A percentile compares a stretch with the other conserved stretches of the same genome.
Conservation (phyloP, 2,797 vertebrate species). For the Peromyscus aztecus region DNA sequence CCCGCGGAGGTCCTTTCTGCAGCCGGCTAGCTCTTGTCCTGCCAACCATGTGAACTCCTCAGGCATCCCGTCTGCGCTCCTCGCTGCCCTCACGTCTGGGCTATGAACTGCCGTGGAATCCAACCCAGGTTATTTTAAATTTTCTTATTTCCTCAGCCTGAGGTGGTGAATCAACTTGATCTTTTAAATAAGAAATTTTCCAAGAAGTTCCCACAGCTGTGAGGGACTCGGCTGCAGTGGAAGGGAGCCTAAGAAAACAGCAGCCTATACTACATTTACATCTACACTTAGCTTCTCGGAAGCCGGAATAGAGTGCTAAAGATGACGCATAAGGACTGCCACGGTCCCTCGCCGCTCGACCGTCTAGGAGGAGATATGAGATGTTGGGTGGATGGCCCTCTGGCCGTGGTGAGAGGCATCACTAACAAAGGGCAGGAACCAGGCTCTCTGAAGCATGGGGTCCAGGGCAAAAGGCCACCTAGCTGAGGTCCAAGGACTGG, state of each 20-base stretch:
- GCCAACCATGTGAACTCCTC: neutral
- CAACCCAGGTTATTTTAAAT: neutral
- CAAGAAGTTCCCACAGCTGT: neutral
- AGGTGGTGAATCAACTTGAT: neutral
- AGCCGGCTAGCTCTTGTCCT: neutral
- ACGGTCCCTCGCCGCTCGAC: neutral
- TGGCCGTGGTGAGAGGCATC: neutral
- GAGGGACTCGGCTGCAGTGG: neutral
- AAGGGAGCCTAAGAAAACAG: constrained; percentile 14
- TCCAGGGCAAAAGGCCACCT: neutral
- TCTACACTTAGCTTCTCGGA: neutral
- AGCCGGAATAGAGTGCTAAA: neutral
- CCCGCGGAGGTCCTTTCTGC: neutral
- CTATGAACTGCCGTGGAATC: neutral
- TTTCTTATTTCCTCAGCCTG: constrained; percentile 59
- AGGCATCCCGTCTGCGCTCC: neutral
- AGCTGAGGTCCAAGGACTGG: neutral
- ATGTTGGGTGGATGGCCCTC: neutral
- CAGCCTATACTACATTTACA: neutral
- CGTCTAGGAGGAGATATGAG: neutral
- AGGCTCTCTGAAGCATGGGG: neutral
- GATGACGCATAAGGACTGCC: neutral
- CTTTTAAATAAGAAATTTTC: constrained; percentile 59
- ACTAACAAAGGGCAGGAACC: neutral
- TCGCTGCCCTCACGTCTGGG: neutral